These are phyloP conservation scores for Tyrannus savana DNA, from an alignment of 2,113 vertebrate species.

Conservation along the genomic window DNA sequence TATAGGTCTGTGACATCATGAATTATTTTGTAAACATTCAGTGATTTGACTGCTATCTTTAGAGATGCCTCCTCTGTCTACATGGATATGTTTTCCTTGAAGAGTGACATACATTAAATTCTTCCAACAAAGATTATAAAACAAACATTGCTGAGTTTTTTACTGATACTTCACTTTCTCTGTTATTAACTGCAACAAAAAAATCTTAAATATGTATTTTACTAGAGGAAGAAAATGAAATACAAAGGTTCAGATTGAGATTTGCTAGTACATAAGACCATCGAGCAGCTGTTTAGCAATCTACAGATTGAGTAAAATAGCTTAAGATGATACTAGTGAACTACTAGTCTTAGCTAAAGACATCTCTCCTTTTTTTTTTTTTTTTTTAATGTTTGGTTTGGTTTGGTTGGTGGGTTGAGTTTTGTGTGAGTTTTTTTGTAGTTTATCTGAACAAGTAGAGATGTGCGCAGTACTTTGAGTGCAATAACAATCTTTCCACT, in stretches of 20 bases:
- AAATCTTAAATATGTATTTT: neutral
- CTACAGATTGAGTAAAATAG: neutral
- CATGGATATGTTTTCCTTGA: neutral
- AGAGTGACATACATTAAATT: neutral
- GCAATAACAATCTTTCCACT: neutral
- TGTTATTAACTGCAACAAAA: neutral
- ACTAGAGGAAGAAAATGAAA: neutral
- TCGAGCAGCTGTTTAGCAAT: neutral
- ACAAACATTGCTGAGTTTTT: neutral
- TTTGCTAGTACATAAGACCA: neutral
- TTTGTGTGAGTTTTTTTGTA: neutral
- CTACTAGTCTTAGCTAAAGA: neutral
- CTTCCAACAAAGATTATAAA: neutral
- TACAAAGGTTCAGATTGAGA: neutral
- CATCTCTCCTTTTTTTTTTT: neutral
- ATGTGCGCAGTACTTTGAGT: neutral
- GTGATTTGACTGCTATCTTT: neutral
- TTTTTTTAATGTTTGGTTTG: no score
- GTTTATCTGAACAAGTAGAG: neutral
- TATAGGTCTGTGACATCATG: neutral
- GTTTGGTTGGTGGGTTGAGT: neutral
- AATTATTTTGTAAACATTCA: constrained; percentile 21
- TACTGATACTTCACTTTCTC: neutral
- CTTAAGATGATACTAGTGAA: neutral
- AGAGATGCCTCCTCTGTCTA: neutral